Conservation (phyloP, 2,888 invertebrate genomes). For the Drosophila merina region DNA sequence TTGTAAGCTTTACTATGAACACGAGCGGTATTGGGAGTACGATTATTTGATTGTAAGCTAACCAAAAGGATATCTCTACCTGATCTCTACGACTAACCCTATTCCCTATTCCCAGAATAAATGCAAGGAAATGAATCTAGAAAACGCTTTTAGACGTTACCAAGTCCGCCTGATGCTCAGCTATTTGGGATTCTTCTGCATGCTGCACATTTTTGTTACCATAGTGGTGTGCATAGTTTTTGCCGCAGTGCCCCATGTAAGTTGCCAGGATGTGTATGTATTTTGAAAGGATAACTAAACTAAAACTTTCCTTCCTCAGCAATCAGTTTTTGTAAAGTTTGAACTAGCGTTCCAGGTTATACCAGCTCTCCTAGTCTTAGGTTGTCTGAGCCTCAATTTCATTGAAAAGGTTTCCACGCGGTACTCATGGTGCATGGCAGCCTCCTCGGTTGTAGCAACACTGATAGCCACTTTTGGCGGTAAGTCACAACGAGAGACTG, state of each 20-base stretch:
- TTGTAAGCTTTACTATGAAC: background rate
- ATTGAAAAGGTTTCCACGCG: background rate
- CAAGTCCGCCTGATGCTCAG: conserved; percentile 41
- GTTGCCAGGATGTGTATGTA: background rate
- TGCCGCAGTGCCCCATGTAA: conserved; percentile 22
- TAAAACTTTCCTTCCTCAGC: background rate
- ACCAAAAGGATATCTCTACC: background rate
- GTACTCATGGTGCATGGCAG: background rate
- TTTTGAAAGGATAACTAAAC: background rate
- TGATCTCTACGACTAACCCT: background rate
- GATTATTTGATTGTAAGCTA: background rate
- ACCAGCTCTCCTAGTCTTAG: background rate
- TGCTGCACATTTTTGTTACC: conserved; percentile 30
- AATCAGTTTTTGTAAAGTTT: background rate
- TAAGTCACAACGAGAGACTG: background rate
- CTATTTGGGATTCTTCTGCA: conserved; percentile 34
- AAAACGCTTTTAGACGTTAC: conserved; percentile 48
- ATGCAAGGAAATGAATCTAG: conserved; percentile 49
- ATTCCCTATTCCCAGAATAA: conserved; percentile 9
- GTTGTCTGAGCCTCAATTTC: background rate
- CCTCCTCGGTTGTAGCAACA: background rate
- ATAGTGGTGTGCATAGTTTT: background rate
- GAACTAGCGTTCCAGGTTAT: background rate
- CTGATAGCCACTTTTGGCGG: background rate
- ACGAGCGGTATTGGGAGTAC: background rate